Evolutionary conservation across 2,113 vertebrate species (phyloP), one percentile per base, ranked within the genome.

Genomic region (Australoheros scitulus): DNA sequence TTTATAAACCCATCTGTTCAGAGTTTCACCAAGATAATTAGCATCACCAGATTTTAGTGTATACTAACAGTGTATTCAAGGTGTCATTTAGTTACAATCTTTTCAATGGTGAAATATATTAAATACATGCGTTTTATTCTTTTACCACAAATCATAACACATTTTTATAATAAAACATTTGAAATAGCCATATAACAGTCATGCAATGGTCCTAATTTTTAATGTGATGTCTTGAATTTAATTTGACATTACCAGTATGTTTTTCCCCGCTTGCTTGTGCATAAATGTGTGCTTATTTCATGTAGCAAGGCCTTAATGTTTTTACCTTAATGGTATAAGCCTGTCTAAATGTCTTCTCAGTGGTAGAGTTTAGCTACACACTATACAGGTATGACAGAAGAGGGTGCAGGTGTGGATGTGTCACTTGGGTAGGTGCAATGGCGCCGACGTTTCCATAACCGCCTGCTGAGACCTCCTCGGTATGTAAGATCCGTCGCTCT

Each of bases 391-490:
- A 81, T 91, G 92, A 93, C 91, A 91, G 92, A 64, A 41, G 63
- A 52, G 82, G 82, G 83, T 76, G 87, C 63, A 58, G 81, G 81
- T 82, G 89, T 81, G 78, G 6, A 61, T 75, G 83, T 92, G 90
- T 87, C 82, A 81, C 82, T 78, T 81, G 76, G 86, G 52, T 76
- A 61, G 88, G 85, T 90, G 87, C 77, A 81, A 56, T 24, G 82
- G 77, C 61, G 78, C 84, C 84, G 82, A 92, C 14, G 70, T 47
- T 89, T 80, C 87, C 63, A 79, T 80, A 89, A 79, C 88, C 80
- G 78, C 77, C 85, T 74, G 91, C 90, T 91, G 90, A 92, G 88
- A 91, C 86, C 90, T 93, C 87, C 83, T 92, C 89, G 82, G 83
- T 90, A 86, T 91, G 88, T 90, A 92, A 80, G 83, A 93, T 82